phyloP scores from a whole-genome alignment of 92 coral and sea anemone species.

The Palythoa grandis region DNA sequence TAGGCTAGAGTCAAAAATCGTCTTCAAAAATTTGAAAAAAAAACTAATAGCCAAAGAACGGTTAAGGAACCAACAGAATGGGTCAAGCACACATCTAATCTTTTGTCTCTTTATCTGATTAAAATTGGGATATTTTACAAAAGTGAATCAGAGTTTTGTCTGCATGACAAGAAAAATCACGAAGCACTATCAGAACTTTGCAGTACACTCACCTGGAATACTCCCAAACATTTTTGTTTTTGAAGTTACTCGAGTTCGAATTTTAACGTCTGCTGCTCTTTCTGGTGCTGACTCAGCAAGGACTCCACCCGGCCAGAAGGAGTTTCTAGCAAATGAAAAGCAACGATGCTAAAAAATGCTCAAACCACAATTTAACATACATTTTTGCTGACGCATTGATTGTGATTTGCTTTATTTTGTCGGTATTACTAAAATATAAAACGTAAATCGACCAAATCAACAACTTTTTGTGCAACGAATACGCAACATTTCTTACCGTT shows the following conservation, averaged over 20 bases:
- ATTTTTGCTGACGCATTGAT: neutral
- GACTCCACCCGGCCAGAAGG: slow-evolving; percentile 97
- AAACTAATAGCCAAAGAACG: too few species aligned
- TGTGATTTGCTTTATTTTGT: neutral
- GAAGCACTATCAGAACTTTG: neutral
- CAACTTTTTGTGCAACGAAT: too few species aligned
- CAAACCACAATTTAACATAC: neutral
- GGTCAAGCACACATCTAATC: too few species aligned
- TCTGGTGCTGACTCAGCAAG: slow-evolving; percentile 85
- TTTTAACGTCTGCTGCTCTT: slow-evolving; percentile 83
- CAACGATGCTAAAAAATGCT: neutral
- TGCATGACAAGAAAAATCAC: too few species aligned
- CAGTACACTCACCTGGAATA: slow-evolving; percentile 74
- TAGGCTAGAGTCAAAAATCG: neutral
- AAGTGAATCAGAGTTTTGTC: too few species aligned
- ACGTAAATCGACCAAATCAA: too few species aligned
- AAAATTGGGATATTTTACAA: too few species aligned
- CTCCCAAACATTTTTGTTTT: slow-evolving; percentile 98
- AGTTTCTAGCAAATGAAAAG: slow-evolving; percentile 62
- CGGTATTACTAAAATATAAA: too few species aligned
- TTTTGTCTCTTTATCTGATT: too few species aligned
- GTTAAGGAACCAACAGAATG: too few species aligned
- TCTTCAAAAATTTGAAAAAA: too few species aligned
- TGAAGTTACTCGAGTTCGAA: slow-evolving; percentile 94
- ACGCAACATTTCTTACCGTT: too few species aligned